phyloP scores from a whole-genome alignment of 2,888 invertebrate genomes.

The Phymatocera aterrima region DNA sequence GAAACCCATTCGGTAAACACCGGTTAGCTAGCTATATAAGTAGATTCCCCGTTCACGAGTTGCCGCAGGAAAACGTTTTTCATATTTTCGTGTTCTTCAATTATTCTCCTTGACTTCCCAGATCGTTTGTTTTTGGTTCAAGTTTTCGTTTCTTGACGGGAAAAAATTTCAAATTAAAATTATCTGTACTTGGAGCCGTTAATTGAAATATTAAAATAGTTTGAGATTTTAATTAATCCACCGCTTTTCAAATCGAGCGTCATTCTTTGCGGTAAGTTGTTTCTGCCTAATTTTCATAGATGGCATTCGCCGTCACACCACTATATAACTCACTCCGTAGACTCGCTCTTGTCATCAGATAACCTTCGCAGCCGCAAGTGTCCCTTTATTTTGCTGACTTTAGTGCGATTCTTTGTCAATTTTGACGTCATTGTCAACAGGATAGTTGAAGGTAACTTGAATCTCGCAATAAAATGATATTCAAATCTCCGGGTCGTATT shows the following conservation, averaged over 20 bases:
- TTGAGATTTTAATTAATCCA: not conserved
- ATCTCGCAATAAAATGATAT: not conserved
- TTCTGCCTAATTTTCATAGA: slow-evolving; percentile 2
- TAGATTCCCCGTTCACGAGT: not conserved
- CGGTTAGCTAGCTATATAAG: not conserved
- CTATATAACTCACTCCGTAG: too few species aligned
- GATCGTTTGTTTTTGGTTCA: slow-evolving; percentile 16
- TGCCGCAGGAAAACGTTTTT: not conserved
- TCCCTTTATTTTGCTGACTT: not conserved
- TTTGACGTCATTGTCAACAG: not conserved
- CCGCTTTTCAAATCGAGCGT: not conserved
- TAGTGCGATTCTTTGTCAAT: not conserved
- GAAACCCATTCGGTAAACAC: not conserved
- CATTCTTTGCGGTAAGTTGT: not conserved
- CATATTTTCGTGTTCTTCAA: slow-evolving; percentile 2
- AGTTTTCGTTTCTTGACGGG: slow-evolving; percentile 5
- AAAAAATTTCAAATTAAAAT: not conserved
- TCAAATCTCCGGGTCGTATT: not conserved
- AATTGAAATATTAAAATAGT: not conserved
- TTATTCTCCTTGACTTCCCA: slow-evolving; percentile 12
- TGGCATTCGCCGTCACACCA: not conserved
- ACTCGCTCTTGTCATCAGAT: not conserved
- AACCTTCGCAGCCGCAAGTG: slow-evolving; percentile 2
- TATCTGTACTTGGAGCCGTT: not conserved
- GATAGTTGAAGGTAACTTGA: not conserved